Percentiles rank a stretch among this genome's conserved stretches.
Conservation (phyloP, 2,888 invertebrate species). For the Leptinotarsa rubiginosa region DNA sequence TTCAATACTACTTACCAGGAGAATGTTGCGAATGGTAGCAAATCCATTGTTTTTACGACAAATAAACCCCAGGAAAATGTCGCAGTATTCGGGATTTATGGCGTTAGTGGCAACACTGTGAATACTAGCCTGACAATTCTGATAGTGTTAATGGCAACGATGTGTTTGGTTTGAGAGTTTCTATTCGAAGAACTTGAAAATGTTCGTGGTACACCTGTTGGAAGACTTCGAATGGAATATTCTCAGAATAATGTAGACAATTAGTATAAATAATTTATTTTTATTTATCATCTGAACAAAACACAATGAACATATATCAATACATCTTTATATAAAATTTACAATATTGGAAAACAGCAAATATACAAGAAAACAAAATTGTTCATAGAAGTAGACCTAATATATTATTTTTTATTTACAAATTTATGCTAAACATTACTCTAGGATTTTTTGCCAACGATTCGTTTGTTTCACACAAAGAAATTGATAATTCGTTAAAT, state of each 20-base stretch:
- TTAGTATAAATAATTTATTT: conserved; percentile 37
- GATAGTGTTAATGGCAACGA: background rate
- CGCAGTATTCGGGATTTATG: conserved; percentile 47
- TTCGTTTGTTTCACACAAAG: background rate
- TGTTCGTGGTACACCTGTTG: too few species aligned
- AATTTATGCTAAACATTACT: conserved; percentile 14
- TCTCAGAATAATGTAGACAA: background rate
- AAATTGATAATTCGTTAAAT: conserved; percentile 11
- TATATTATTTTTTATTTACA: conserved; percentile 26
- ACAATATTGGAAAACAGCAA: conserved; percentile 44
- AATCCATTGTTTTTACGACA: conserved; percentile 25
- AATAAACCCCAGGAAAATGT: conserved; percentile 37
- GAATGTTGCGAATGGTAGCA: conserved; percentile 27
- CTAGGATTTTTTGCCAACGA: conserved; percentile 16
- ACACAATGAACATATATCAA: conserved; percentile 43
- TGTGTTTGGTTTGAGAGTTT: background rate
- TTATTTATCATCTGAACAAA: conserved; percentile 33
- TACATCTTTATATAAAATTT: conserved; percentile 47
- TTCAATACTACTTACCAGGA: conserved; percentile 44
- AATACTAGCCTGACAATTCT: conserved; percentile 10
- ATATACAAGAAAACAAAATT: conserved; percentile 29
- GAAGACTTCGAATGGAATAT: too few species aligned
- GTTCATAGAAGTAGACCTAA: conserved; percentile 11
- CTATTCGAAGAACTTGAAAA: too few species aligned
- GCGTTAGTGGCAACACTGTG: conserved; percentile 17